These are phyloP conservation scores for Gallinago jamesoni DNA, from an alignment of 2,113 vertebrate species.

Conservation along the genomic window DNA sequence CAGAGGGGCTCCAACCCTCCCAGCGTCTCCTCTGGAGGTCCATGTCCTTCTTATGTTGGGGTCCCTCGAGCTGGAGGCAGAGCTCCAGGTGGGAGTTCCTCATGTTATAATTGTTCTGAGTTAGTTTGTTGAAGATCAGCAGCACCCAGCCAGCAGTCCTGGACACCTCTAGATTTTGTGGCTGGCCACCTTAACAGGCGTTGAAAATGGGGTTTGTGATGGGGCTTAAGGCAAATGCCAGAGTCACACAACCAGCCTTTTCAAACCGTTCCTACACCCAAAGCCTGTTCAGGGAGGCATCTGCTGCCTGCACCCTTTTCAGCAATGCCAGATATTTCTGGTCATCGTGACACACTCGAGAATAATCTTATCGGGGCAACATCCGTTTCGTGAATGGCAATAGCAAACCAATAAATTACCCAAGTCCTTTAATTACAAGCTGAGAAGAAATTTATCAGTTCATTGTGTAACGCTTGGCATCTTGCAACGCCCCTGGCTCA, in stretches of 20 bases:
- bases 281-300: not conserved
- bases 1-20: too few relatives aligned
- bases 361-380: not conserved
- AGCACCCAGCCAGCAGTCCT: not conserved
- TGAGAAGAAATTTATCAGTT: not conserved
- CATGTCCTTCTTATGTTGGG: not conserved
- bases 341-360: not conserved
- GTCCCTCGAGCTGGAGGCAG: not conserved
- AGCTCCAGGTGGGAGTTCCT: not conserved
- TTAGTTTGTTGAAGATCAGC: not conserved
- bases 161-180: not conserved
- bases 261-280: rapidly evolving
- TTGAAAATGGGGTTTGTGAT: rapidly evolving
- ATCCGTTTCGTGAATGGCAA: not conserved
- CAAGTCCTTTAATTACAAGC: not conserved
- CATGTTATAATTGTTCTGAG: not conserved
- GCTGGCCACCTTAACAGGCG: rapidly evolving
- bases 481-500: not conserved
- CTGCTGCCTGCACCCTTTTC: constrained; percentile 8
- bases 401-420: not conserved
- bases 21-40: not conserved
- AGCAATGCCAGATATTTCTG: constrained; percentile 3
- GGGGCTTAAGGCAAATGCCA: not conserved
- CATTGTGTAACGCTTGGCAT: rapidly evolving
- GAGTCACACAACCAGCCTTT: rapidly evolving